Base-by-base conservation (phyloP, 2,888 invertebrate species). In the Cosmia trapezina region DNA sequence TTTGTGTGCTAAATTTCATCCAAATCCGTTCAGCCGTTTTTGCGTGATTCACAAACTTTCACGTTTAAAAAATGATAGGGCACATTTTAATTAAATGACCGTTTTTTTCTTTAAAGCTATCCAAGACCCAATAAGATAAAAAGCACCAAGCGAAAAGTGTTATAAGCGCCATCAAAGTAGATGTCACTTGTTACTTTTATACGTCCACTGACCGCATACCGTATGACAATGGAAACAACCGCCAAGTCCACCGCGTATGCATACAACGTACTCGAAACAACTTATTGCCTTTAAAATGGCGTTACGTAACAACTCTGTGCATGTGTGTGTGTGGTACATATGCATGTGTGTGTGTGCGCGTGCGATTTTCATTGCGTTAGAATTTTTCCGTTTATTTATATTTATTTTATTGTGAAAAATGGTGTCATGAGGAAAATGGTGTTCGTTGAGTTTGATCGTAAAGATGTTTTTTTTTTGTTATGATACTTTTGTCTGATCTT, bases 281-380 rank as follows among this genome's bases (percentile, higher is more conserved):
- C 92, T 90, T 93, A 92, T 91, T 92, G 91, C 91, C 90, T 93
- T 90, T 91, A 92, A 91, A 91, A 91, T 89, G 86, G 84, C 89
- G 90, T 94, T 93, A 93, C 92, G 91, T 90, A 93, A 93, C 70
- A 68, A 70, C 68, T 72, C 53, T 65, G 70, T 70, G 82, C 78
- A 73, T 83, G 80, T 76, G 65, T 77, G 76, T 60, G 78, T 80
- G 71, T 65, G 33, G 2, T 33, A n/a, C n/a, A n/a, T 33, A 51
- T 69, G 80, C 73, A 82, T 67, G 63, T 69, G 69, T 77, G 70
- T 77, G 83, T 14, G 73, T 73, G 80, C 83, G 81, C 84, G 86
- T 88, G 66, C 60, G 73, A 84, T 87, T 88, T 89, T 89, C 86
- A 86, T 86, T 86, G 85, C 83, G 83, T 83, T 86, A 76, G 86